Conservation (phyloP, 1,140 invertebrate genomes). For the Magallana angulata region DNA sequence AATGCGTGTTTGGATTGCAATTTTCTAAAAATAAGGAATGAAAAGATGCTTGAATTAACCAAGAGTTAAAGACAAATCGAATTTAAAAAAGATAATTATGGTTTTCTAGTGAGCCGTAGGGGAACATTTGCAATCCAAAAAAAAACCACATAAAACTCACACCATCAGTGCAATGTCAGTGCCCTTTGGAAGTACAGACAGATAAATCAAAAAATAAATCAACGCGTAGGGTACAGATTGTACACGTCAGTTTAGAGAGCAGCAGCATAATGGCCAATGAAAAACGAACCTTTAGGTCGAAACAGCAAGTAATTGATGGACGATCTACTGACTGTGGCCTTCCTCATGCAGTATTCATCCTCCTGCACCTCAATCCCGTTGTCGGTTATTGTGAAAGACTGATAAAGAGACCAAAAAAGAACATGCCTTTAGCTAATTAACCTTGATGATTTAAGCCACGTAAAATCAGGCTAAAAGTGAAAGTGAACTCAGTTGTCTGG, state of each 20-base stretch:
- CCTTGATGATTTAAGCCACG: not conserved
- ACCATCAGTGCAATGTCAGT: too few species aligned
- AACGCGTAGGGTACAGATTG: not conserved
- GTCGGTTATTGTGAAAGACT: slow-evolving; percentile 48
- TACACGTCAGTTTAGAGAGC: not conserved
- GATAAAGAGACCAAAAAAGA: slow-evolving; percentile 11
- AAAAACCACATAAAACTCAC: too few species aligned
- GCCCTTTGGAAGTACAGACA: too few species aligned
- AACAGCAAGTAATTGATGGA: slow-evolving; percentile 48
- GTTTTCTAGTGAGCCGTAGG: too few species aligned
- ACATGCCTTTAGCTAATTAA: not conserved
- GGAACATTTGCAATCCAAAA: too few species aligned
- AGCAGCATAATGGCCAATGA: not conserved
- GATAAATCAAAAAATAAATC: not conserved
- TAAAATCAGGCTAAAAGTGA: too few species aligned
- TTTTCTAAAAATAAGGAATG: not conserved
- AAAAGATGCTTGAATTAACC: too few species aligned
- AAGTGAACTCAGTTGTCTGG: too few species aligned
- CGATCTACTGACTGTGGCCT: slow-evolving; percentile 37
- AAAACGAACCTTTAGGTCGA: slow-evolving; percentile 13
- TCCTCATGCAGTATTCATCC: slow-evolving; percentile 49
- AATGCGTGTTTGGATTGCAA: slow-evolving; percentile 15
- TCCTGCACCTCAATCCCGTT: slow-evolving; percentile 56
- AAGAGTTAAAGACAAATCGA: too few species aligned
- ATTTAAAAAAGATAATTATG: too few species aligned